These are phyloP conservation scores for Mythimna impura DNA, from an alignment of 2,888 invertebrate species.

Conservation along the genomic window DNA sequence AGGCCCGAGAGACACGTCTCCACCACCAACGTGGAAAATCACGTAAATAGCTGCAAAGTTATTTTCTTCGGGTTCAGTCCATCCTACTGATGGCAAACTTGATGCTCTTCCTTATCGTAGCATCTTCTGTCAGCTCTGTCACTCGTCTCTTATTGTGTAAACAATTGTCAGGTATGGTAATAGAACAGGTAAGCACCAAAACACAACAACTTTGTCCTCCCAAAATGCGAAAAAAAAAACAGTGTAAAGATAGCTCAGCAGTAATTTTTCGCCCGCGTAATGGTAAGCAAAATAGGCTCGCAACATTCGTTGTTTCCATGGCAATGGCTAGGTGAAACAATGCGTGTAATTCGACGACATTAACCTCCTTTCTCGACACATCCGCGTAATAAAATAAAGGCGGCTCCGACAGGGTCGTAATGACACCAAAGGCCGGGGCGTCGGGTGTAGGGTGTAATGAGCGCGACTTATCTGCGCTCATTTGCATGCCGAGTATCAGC, in stretches of 20 bases:
- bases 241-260: slow-evolving; percentile 32
- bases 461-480: slow-evolving; percentile 86
- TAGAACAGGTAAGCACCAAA: slow-evolving; percentile 20
- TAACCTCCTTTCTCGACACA: slow-evolving; percentile 87
- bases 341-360: slow-evolving; percentile 85
- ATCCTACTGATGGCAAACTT: slow-evolving; percentile 74
- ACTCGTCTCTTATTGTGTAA: neutral
- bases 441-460: slow-evolving; percentile 85
- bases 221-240: slow-evolving; percentile 7
- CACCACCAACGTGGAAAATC: slow-evolving; percentile 87
- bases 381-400: slow-evolving; percentile 86
- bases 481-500: slow-evolving; percentile 87
- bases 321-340: slow-evolving; percentile 84
- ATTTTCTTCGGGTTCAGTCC: slow-evolving; percentile 74
- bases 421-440: slow-evolving; percentile 78
- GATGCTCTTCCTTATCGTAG: slow-evolving; percentile 60
- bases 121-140: slow-evolving; percentile 20
- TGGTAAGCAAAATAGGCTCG: slow-evolving; percentile 63
- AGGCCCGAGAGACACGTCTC: slow-evolving; percentile 89
- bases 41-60: slow-evolving; percentile 87
- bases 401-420: slow-evolving; percentile 82
- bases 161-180: neutral
- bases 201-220: slow-evolving; percentile 9
- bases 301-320: slow-evolving; percentile 76
- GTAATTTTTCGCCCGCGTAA: slow-evolving; percentile 51